phyloP scores from a whole-genome alignment of 2,113 vertebrate genomes.

The Melospiza melodia region DNA sequence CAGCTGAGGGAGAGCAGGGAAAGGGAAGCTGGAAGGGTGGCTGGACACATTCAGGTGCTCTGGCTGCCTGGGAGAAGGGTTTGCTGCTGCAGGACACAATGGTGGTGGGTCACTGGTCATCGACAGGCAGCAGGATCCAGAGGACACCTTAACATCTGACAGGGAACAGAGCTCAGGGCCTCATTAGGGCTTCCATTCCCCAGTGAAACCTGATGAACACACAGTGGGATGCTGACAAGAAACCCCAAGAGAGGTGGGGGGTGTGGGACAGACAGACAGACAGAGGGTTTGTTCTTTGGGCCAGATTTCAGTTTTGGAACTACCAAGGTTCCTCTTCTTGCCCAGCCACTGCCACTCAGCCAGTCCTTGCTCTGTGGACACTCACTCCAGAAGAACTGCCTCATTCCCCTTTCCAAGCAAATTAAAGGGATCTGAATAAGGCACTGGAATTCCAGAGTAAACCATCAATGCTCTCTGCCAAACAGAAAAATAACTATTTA shows the following conservation, averaged over 20 bases:
- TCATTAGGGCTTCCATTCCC: background rate
- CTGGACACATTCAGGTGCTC: background rate
- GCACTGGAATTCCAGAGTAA: background rate
- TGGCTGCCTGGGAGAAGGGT: background rate
- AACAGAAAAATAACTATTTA: background rate
- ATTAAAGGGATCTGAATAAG: background rate
- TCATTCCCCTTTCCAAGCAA: background rate
- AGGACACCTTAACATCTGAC: background rate
- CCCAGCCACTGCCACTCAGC: background rate
- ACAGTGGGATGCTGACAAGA: background rate
- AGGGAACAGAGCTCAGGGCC: background rate
- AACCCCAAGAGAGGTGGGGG: rapidly evolving
- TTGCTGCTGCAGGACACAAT: rapidly evolving
- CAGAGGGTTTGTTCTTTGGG: background rate
- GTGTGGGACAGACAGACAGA: background rate
- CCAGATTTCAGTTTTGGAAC: rapidly evolving
- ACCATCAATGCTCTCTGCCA: background rate
- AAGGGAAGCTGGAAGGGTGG: rapidly evolving
- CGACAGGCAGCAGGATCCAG: background rate
- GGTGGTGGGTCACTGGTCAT: background rate
- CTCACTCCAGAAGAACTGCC: background rate
- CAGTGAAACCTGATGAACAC: background rate
- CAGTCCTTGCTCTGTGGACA: background rate
- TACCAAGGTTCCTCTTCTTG: background rate
- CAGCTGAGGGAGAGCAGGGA: rapidly evolving